Percentiles rank a stretch among this genome's conserved stretches.
Evolutionary conservation across 1,140 invertebrate species (phyloP).

Genomic region (Drosophila prosaltans): DNA sequence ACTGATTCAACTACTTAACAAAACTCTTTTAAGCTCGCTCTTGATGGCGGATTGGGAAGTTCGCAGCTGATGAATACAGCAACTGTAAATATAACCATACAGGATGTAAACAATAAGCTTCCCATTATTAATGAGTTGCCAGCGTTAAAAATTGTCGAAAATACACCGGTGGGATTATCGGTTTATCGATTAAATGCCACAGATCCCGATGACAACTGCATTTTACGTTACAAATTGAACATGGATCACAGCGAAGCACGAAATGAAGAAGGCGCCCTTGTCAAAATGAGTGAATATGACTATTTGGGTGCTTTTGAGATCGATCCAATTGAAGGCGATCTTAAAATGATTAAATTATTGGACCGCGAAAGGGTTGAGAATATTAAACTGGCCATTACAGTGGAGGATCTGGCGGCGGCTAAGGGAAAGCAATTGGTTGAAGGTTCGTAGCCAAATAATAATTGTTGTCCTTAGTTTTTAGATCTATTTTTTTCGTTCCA

Average conservation of each 20-base stretch:
- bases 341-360: conserved; percentile 87
- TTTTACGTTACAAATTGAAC: conserved; percentile 90
- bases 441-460: conserved; percentile 83
- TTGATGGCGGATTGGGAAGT: conserved; percentile 94
- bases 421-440: conserved; percentile 89
- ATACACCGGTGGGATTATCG: conserved; percentile 89
- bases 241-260: conserved; percentile 88
- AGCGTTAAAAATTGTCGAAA: conserved; percentile 87
- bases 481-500: not conserved
- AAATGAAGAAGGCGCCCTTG: conserved; percentile 90
- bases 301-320: conserved; percentile 89
- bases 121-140: conserved; percentile 89
- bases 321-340: conserved; percentile 89
- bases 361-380: conserved; percentile 94
- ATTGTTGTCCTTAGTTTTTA: no score
- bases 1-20: not conserved
- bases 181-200: conserved; percentile 89
- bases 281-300: conserved; percentile 90
- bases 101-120: conserved; percentile 96
- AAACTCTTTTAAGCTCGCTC: conserved; percentile 84
- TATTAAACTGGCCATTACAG: conserved; percentile 89
- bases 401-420: conserved; percentile 93
- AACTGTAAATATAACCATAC: conserved; percentile 92
- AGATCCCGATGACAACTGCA: conserved; percentile 91
- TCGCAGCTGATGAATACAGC: conserved; percentile 88